phyloP scores from a whole-genome alignment of 2,888 invertebrate genomes.

The Bombylius major region DNA sequence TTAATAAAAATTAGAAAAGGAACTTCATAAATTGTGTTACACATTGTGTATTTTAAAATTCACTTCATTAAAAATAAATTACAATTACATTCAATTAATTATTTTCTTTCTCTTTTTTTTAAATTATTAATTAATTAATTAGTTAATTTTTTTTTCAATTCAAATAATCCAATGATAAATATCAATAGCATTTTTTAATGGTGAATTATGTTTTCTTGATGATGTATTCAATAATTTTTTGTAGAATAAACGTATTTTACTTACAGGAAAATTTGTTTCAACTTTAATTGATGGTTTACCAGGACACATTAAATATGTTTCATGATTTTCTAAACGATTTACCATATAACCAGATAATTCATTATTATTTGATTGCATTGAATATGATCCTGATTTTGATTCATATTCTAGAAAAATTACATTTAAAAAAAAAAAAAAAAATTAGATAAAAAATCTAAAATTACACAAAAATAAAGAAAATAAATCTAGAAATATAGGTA shows the following conservation, averaged over 20 bases:
- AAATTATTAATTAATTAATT: neutral
- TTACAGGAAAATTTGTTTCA: constrained; percentile 31
- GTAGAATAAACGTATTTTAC: constrained; percentile 20
- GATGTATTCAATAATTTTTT: constrained; percentile 10
- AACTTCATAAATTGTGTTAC: no score
- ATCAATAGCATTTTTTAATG: constrained; percentile 17
- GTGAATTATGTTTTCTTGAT: constrained; percentile 2
- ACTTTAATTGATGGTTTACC: constrained; percentile 30
- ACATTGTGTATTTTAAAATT: neutral
- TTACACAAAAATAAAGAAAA: no score
- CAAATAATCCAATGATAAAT: constrained; percentile 17
- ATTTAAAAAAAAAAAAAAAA: neutral
- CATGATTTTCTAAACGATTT: constrained; percentile 20
- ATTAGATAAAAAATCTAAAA: neutral
- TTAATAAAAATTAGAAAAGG: no score
- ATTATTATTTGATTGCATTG: neutral
- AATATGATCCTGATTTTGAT: neutral
- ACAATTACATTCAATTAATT: neutral
- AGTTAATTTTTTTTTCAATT: neutral
- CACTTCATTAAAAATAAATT: neutral
- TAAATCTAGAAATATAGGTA: constrained; percentile 22
- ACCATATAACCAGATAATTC: constrained; percentile 2
- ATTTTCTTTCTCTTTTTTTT: neutral
- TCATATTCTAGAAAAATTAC: constrained; percentile 9
- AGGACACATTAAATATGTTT: constrained; percentile 32